Evolutionary conservation across 2,113 vertebrate species (phyloP), one percentile per base, ranked within the genome.

Genomic region (Muntiacus reevesi): DNA sequence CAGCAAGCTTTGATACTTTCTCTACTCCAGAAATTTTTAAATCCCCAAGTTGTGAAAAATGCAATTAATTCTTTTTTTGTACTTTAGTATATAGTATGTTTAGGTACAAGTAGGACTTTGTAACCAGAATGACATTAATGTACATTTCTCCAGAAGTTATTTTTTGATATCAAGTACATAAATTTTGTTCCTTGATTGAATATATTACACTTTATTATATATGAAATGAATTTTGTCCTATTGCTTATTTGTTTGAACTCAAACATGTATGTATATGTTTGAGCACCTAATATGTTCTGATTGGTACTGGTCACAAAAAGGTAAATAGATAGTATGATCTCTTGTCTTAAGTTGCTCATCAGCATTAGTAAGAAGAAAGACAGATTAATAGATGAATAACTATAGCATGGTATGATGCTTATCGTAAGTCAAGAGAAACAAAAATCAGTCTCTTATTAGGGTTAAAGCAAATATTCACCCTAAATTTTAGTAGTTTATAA

Each of bases 181-280:
- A 3, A 89, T 94, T 76, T 94, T 95, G 30, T 84, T 60, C 8
- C 50, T 74, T 59, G 25, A 21, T 64, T 97, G 16, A 94, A 47
- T 95, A 33, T 87, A 82, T 92, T 93, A 11, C 1, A 89, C 76
- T 87, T 88, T 52, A 52, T 43, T 54, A 89, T 87, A 36, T 12
- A 15, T 67, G 60, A 60, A 87, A 23, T 71, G 10, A 5, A 43
- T 90, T 95, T 87, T 88, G 36, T 83, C 62, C 28, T 94, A 19
- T 85, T 47, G 76, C 28, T 93, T 95, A 83, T 62, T 62, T 97
- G 89, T 74, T 57, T 91, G 28, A 95, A 86, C 19, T 86, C 50
- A 83, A 30, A 91, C 60, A 71, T 55, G 16, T 55, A 36, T 62
- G 25, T 84, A 47, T 64, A 67, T 88, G 10, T 71, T 28, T 84